A percentile compares a stretch with the other conserved stretches of the same genome.
Evolutionary conservation across 2,797 vertebrate genomes (phyloP).

Genomic region (Hapalemur alaotrensis): DNA sequence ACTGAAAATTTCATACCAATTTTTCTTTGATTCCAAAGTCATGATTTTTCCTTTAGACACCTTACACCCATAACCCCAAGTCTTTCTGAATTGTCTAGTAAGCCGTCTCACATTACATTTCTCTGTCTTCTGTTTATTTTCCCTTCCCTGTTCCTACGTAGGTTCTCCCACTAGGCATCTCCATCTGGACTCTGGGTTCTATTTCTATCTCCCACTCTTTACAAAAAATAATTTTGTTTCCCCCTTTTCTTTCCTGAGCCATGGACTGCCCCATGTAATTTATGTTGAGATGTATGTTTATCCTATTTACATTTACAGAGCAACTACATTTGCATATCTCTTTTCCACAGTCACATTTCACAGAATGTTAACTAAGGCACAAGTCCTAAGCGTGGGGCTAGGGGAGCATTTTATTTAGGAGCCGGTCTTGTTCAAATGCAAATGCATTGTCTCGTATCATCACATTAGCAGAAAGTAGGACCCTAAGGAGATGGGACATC

Average conservation of each 20-base stretch:
- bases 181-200: not conserved
- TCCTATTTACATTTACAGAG: conserved; percentile 58
- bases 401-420: conserved; percentile 49
- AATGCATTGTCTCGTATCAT: conserved; percentile 29
- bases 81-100: not conserved
- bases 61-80: not conserved
- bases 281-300: not conserved
- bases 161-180: not conserved
- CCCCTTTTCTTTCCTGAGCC: not conserved
- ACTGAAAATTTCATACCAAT: not conserved
- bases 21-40: not conserved
- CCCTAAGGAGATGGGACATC: not conserved
- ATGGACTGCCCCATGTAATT: not conserved
- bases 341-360: conserved; percentile 52
- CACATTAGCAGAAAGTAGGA: conserved; percentile 21
- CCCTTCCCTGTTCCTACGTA: not conserved
- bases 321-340: conserved; percentile 62
- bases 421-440: conserved; percentile 49
- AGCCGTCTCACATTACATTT: not conserved
- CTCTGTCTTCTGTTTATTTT: not conserved
- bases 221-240: not conserved
- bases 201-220: not conserved
- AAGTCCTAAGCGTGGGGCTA: not conserved
- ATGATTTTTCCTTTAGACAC: not conserved
- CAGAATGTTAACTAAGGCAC: conserved; percentile 49